Evolutionary conservation across 30 jellyfish, hydroid and myxozoan species (phyloP).

Genomic region (Aurelia sp.): DNA sequence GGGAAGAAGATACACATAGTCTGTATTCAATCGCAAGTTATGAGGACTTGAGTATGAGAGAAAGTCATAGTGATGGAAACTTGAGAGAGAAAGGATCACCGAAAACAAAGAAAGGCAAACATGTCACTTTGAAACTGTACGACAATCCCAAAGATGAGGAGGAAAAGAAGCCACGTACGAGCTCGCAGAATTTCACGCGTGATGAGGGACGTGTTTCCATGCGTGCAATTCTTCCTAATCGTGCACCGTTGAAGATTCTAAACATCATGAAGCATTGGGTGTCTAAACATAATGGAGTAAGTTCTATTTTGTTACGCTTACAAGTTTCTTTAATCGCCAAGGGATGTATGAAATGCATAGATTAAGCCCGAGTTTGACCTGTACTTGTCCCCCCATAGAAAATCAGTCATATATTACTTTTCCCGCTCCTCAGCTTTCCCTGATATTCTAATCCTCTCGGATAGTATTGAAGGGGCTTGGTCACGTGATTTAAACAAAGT

Average conservation of each 20-base stretch:
- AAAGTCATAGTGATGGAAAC: constrained; percentile 55
- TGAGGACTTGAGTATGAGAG: constrained; percentile 43
- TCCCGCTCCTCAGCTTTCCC: too few species aligned
- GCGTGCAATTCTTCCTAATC: constrained; percentile 77
- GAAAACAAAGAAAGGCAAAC: constrained; percentile 49
- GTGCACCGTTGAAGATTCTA: constrained; percentile 93
- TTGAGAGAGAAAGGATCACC: constrained; percentile 54
- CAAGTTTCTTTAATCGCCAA: too few species aligned
- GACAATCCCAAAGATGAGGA: constrained; percentile 21
- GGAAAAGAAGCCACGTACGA: constrained; percentile 33
- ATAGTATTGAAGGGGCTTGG: too few species aligned
- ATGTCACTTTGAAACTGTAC: constrained; percentile 44
- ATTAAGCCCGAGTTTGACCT: too few species aligned
- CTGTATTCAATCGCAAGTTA: constrained; percentile 29
- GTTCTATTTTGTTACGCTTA: not conserved
- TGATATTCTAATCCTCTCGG: too few species aligned
- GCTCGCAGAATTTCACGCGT: constrained; percentile 55
- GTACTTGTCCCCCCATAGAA: too few species aligned
- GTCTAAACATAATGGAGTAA: constrained; percentile 88
- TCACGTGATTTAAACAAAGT: too few species aligned
- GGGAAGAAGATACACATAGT: constrained; percentile 61
- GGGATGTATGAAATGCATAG: too few species aligned
- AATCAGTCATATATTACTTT: too few species aligned
- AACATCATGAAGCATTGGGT: constrained; percentile 95
- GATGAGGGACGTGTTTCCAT: constrained; percentile 69